Conservation (phyloP, 2,797 vertebrate genomes). For the Falco concolor region DNA sequence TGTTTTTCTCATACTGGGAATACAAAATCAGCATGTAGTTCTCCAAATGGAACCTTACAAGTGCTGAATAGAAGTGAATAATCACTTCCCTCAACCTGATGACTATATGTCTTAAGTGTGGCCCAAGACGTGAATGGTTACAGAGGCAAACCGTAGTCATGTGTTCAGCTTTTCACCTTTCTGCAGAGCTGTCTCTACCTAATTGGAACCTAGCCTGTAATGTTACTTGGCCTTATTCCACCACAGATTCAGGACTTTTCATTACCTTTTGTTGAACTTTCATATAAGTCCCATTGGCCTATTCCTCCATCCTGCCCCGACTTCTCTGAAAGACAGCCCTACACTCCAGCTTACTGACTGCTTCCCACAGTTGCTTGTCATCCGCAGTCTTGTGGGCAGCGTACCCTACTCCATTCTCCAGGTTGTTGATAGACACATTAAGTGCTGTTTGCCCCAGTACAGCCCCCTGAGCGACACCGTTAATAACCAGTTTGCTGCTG, state of each 20-base stretch:
- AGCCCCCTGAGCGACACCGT: neutral
- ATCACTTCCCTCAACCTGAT: neutral
- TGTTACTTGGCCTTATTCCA: neutral
- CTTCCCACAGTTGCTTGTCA: neutral
- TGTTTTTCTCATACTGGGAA: neutral
- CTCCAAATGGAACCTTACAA: neutral
- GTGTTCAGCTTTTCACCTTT: neutral
- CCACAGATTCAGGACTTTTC: neutral
- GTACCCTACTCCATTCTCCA: neutral
- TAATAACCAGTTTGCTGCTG: neutral
- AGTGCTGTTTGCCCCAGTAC: neutral
- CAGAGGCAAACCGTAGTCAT: neutral
- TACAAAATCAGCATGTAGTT: neutral
- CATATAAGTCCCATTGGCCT: neutral
- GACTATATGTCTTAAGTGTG: neutral
- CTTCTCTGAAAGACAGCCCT: neutral
- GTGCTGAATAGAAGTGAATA: neutral
- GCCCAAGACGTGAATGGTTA: neutral
- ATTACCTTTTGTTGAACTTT: neutral
- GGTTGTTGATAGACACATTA: neutral
- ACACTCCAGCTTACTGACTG: neutral
- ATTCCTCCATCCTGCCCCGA: neutral
- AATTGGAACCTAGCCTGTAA: neutral
- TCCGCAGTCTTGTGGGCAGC: neutral
- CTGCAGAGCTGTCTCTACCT: neutral